These are phyloP conservation scores for Kradibia gibbosae DNA, from an alignment of 1,140 invertebrate genomes.

Conservation along the genomic window DNA sequence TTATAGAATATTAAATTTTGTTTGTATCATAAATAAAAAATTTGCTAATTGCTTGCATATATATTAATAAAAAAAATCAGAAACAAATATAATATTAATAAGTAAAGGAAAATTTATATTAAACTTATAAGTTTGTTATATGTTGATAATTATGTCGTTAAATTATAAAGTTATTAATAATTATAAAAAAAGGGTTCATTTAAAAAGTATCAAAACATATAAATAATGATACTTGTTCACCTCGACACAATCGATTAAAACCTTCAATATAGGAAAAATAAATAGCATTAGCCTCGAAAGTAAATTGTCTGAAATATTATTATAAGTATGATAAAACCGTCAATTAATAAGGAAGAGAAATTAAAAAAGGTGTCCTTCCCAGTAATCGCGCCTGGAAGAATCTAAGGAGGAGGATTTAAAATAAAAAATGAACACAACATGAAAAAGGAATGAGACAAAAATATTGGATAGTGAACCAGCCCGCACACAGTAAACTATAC, in stretches of 20 bases:
- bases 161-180: neutral
- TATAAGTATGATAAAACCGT: neutral
- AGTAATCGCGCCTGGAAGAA: neutral
- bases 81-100: too few species aligned
- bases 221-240: slow-evolving; percentile 1
- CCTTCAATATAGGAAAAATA: neutral
- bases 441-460: neutral
- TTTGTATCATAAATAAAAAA: too few species aligned
- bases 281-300: neutral
- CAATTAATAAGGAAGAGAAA: neutral
- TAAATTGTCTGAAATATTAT: neutral
- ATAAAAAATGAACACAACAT: neutral
- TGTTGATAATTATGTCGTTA: neutral
- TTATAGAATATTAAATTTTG: too few species aligned
- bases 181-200: neutral
- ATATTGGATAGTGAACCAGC: neutral
- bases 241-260: neutral
- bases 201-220: neutral
- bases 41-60: too few species aligned
- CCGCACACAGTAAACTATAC: neutral
- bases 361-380: neutral
- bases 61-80: too few species aligned
- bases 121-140: neutral
- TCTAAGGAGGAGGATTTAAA: neutral
- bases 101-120: too few species aligned